phyloP scores from a whole-genome alignment of 2,113 vertebrate genomes.

The Acinonyx jubatus region DNA sequence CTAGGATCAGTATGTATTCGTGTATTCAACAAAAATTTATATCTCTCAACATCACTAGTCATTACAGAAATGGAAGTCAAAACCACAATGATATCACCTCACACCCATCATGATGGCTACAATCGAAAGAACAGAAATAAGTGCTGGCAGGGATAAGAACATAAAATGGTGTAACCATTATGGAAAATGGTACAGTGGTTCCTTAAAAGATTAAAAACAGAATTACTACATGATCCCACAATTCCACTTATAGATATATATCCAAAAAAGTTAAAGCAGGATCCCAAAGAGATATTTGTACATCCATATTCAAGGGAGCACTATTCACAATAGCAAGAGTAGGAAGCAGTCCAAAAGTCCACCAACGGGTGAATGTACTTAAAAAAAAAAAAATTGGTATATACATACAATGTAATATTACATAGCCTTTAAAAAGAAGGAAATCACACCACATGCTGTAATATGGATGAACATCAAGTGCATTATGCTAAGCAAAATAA shows the following conservation, averaged over 20 bases:
- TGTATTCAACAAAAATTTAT: neutral
- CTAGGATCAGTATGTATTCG: neutral
- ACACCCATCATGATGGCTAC: neutral
- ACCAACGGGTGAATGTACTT: neutral
- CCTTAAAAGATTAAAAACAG: neutral
- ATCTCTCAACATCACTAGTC: neutral
- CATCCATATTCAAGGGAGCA: neutral
- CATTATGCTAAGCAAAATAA: neutral
- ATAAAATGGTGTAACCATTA: neutral
- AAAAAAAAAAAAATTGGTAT: neutral
- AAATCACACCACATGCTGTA: neutral
- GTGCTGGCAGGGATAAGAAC: neutral
- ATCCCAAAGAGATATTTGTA: neutral
- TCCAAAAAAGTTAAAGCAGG: neutral
- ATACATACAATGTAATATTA: neutral
- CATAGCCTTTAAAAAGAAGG: neutral
- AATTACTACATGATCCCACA: neutral
- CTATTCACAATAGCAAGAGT: neutral
- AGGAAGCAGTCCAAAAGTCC: neutral
- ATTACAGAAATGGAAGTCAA: neutral
- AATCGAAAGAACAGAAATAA: neutral
- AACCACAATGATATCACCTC: neutral
- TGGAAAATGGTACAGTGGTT: neutral
- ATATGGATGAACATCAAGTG: neutral
- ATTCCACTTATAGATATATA: neutral